Base-by-base conservation (phyloP, 30 jellyfish, hydroid and myxozoan genomes). In the Phacellophora camtschatica region DNA sequence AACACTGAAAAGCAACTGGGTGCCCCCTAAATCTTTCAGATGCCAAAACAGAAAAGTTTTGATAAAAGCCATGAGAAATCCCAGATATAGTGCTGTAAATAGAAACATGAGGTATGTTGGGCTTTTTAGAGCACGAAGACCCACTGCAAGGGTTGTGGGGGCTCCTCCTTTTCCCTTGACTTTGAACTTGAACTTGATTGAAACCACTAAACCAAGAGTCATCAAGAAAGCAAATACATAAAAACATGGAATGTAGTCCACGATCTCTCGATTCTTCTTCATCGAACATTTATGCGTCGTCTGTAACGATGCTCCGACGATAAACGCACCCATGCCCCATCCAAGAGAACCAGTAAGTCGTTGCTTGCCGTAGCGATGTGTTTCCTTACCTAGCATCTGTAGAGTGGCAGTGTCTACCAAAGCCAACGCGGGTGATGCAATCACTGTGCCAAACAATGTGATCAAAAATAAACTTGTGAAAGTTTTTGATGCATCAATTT, bases 291-390 rank as follows among this genome's bases (percentile, higher is more conserved):
- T 89, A 67, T 95, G 99, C 4, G 99, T 95, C 31, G 99, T 85
- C 56, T 81, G 92, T 46, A 95, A 58, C 67, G 97, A 88, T 33
- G 99, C 99, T 13, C 99, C 99, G 19, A 95, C 97, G 46, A 95
- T 88, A 49, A 95, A 95, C n/a, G 99, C 99, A 15, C 97, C 99
- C 84, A 95, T 66, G 5, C 99, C 99, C 99, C 99, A 95, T 16
- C 99, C 99, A 18, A 95, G 88, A 2, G 99, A 95, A 53, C 99
- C 99, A 25, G 97, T 88, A 27, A 95, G 91, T 24, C 99, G 84
- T 63, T 95, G 99, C 81, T 86, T 88, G 1, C 99, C 99, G 55
- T 95, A 95, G 20, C 97, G 94, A 63, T 95, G 97, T 39, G 97
- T 84, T 90, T 95, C 97, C 49, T 88, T 90, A 12, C 99, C 98